A percentile compares a stretch with the other conserved stretches of the same genome.
These are phyloP conservation scores for Fukomys damarensis DNA, from an alignment of 2,113 vertebrate species.

Conservation along the genomic window DNA sequence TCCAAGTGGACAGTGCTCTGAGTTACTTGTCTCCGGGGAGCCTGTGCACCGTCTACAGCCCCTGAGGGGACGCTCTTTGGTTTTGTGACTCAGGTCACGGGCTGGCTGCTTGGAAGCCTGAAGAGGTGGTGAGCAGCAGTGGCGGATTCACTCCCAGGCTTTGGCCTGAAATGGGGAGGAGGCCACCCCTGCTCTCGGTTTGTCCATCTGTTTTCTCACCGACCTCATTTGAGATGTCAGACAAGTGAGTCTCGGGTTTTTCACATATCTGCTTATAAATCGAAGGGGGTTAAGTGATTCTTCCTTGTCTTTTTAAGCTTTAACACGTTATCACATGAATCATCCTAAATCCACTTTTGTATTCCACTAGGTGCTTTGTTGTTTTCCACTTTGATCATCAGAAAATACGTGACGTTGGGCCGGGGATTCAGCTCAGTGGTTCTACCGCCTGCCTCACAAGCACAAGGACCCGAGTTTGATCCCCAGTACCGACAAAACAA, in stretches of 20 bases:
- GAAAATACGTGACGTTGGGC: not conserved
- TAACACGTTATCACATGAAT: not conserved
- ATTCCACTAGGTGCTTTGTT: not conserved
- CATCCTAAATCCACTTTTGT: not conserved
- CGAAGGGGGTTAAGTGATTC: not conserved
- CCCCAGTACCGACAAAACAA: too few relatives aligned
- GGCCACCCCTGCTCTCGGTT: too few relatives aligned
- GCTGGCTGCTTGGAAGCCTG: not conserved
- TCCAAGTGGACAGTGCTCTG: not conserved
- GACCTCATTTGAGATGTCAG: not conserved
- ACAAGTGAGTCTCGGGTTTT: not conserved
- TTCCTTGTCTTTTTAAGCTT: not conserved
- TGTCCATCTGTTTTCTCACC: not conserved
- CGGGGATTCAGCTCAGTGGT: too few relatives aligned
- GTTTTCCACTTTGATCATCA: not conserved
- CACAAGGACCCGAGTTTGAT: too few relatives aligned
- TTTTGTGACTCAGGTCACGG: not conserved
- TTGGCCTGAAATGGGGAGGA: not conserved
- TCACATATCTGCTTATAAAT: not conserved
- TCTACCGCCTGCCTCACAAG: too few relatives aligned
- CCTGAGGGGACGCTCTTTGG: not conserved
- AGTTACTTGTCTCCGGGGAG: rapidly evolving
- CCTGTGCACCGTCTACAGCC: too few relatives aligned
- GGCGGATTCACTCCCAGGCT: not conserved
- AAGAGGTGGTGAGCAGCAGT: too few relatives aligned